Evolutionary conservation across 1,140 invertebrate species (phyloP).

Genomic region (Dufourea novaeangliae): DNA sequence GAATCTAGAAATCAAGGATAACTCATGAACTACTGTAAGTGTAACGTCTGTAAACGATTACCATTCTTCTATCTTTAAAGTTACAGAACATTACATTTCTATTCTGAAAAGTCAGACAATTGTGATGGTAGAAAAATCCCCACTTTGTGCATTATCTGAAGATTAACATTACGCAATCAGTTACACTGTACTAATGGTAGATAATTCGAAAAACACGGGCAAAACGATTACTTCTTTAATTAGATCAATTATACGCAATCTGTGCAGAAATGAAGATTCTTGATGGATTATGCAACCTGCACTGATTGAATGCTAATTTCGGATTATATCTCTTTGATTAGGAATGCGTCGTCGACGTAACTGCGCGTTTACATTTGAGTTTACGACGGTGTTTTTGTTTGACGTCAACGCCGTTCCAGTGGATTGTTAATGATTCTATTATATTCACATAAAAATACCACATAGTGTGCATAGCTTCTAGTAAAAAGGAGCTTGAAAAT

Average conservation of each 20-base stretch:
- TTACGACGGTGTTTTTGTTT: not conserved
- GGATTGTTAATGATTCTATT: not conserved
- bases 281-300: slow-evolving; percentile 3
- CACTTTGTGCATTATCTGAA: too few species aligned
- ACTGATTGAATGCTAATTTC: slow-evolving; percentile 8
- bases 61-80: too few species aligned
- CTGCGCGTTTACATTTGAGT: slow-evolving; percentile 1
- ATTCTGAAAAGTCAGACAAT: too few species aligned
- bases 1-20: too few species aligned
- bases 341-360: slow-evolving; percentile 4
- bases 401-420: not conserved
- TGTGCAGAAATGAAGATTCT: slow-evolving; percentile 2
- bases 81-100: too few species aligned
- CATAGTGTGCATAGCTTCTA: not conserved
- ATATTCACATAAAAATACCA: not conserved
- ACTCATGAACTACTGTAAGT: too few species aligned
- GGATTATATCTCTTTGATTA: slow-evolving; percentile 3
- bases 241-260: slow-evolving; percentile 1
- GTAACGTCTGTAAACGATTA: too few species aligned
- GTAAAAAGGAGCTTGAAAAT: too few species aligned
- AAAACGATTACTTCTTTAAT: not conserved
- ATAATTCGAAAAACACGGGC: not conserved
- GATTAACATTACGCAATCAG: not conserved
- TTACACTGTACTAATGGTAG: not conserved
- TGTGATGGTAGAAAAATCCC: too few species aligned